Evolutionary conservation across 2,797 vertebrate genomes (phyloP).

Genomic region (Helicolenus hilgendorfi): DNA sequence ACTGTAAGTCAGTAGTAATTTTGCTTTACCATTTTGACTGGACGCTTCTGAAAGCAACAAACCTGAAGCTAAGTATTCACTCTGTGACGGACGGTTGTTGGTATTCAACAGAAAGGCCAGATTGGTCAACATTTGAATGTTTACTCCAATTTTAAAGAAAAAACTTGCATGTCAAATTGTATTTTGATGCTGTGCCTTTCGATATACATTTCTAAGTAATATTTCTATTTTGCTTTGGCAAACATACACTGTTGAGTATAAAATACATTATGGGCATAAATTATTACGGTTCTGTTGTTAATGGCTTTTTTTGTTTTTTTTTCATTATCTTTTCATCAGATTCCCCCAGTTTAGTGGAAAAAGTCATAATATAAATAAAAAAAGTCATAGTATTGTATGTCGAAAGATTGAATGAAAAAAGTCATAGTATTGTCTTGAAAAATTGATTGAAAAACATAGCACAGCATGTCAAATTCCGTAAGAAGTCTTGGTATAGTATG

Average conservation of each 20-base stretch:
- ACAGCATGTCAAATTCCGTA: too few relatives aligned
- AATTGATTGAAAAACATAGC: too few relatives aligned
- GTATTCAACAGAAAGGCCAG: conserved; percentile 57
- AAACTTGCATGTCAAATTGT: conserved; percentile 83
- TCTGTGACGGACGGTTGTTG: conserved; percentile 71
- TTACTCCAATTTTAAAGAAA: conserved; percentile 77
- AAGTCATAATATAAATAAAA: too few relatives aligned
- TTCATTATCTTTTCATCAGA: too few relatives aligned
- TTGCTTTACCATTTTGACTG: conserved; percentile 44
- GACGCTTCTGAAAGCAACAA: conserved; percentile 56
- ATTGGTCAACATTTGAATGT: conserved; percentile 84
- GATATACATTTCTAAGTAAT: conserved; percentile 87
- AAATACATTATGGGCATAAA: conserved; percentile 77
- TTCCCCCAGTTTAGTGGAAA: too few relatives aligned
- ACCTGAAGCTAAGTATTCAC: conserved; percentile 67
- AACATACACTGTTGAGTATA: conserved; percentile 72
- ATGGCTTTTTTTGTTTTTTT: background rate
- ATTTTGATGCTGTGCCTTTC: conserved; percentile 90
- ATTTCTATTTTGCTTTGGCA: conserved; percentile 87
- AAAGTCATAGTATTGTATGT: too few relatives aligned
- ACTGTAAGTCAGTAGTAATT: conserved; percentile 49
- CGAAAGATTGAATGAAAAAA: too few relatives aligned
- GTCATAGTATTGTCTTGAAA: too few relatives aligned
- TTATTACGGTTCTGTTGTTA: conserved; percentile 5
- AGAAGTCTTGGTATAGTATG: too few relatives aligned